Evolutionary conservation across 2,113 vertebrate species (phyloP).

Genomic region (Perccottus glenii): DNA sequence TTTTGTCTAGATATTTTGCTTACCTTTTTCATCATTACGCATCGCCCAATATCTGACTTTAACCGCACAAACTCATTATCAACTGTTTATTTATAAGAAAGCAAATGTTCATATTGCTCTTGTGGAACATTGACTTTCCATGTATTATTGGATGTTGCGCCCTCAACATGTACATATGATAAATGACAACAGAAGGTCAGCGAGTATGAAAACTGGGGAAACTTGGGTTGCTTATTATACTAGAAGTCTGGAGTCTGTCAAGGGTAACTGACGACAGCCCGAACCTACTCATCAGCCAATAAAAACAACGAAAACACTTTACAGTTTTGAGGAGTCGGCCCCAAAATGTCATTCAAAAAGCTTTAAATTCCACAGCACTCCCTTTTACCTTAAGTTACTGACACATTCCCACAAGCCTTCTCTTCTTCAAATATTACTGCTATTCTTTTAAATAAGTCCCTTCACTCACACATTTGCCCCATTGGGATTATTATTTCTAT

Average conservation of each 20-base stretch:
- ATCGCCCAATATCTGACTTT: no score
- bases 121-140: background rate
- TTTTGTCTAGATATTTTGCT: no score
- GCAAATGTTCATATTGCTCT: background rate
- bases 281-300: conserved; percentile 5
- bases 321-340: conserved; percentile 22
- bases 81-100: background rate
- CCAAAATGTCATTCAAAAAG: conserved; percentile 24
- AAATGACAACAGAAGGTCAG: background rate
- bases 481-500: conserved; percentile 53
- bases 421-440: conserved; percentile 59
- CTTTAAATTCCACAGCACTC: conserved; percentile 51
- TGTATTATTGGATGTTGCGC: no score
- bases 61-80: no score
- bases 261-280: background rate
- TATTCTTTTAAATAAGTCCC: conserved; percentile 58
- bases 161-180: no score
- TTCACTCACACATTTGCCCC: conserved; percentile 32
- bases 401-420: conserved; percentile 49
- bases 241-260: conserved; percentile 4
- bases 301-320: background rate
- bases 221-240: background rate
- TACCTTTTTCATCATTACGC: background rate
- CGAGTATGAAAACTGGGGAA: no score
- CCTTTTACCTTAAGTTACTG: conserved; percentile 47